Conservation (phyloP, 2,888 invertebrate species). For the Limnephilus rhombicus region DNA sequence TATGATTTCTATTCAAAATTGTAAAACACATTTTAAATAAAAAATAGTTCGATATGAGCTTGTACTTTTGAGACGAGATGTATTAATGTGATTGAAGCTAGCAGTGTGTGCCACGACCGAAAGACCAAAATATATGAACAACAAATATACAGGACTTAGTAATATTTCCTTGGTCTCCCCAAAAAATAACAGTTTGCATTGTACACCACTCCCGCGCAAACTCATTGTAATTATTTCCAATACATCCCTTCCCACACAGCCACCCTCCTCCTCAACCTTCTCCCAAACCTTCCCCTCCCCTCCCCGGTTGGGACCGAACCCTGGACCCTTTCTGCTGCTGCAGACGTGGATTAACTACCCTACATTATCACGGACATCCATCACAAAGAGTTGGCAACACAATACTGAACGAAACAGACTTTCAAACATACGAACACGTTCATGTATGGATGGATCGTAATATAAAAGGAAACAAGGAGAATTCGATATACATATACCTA, state of each 20-base stretch:
- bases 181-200: slow-evolving; percentile 28
- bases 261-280: neutral
- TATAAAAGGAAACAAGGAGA: neutral
- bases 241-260: slow-evolving; percentile 51
- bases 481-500: neutral
- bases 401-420: slow-evolving; percentile 45
- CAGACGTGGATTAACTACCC: slow-evolving; percentile 77
- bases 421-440: slow-evolving; percentile 13
- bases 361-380: slow-evolving; percentile 77
- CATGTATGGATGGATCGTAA: slow-evolving; percentile 20
- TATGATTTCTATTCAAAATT: neutral
- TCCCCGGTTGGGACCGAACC: slow-evolving; percentile 14
- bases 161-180: neutral
- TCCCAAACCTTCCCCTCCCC: neutral
- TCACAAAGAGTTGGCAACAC: slow-evolving; percentile 68
- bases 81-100: too few relatives aligned
- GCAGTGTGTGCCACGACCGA: too few relatives aligned
- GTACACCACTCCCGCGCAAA: slow-evolving; percentile 13
- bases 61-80: too few relatives aligned
- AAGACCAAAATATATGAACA: neutral
- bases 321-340: slow-evolving; percentile 69
- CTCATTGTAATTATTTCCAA: slow-evolving; percentile 63
- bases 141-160: neutral
- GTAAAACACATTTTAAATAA: too few relatives aligned
- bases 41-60: too few relatives aligned